These are phyloP conservation scores for Aphidius ervi DNA, from an alignment of 1,140 invertebrate species.

Conservation along the genomic window DNA sequence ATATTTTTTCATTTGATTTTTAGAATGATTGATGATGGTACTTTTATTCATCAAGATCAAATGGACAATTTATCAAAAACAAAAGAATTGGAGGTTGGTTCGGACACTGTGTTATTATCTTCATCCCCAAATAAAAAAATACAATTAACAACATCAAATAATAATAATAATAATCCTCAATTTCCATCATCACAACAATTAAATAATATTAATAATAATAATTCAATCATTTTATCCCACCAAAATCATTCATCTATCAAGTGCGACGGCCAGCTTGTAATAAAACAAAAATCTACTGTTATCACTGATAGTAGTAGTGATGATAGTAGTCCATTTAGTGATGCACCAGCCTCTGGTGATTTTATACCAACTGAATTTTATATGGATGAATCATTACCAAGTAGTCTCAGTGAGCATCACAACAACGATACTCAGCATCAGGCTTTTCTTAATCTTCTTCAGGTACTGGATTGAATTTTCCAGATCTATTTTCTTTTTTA, in stretches of 20 bases:
- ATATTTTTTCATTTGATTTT: too few species aligned
- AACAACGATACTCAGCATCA: conserved; percentile 62
- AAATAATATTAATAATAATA: too few species aligned
- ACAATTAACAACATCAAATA: too few species aligned
- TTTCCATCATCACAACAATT: conserved; percentile 13
- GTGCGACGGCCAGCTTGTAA: conserved; percentile 45
- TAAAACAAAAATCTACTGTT: neutral
- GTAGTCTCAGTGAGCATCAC: conserved; percentile 59
- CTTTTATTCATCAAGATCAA: too few species aligned
- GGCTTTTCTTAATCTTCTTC: conserved; percentile 62
- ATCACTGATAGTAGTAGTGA: conserved; percentile 33
- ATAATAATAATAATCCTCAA: too few species aligned
- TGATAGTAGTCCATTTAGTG: conserved; percentile 41
- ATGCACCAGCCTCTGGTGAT: conserved; percentile 50
- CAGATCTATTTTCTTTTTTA: conserved; percentile 19
- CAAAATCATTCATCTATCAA: conserved; percentile 26
- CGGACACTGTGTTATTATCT: too few species aligned
- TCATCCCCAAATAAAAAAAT: too few species aligned
- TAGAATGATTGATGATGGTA: too few species aligned
- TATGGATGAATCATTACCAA: conserved; percentile 78
- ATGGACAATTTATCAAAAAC: too few species aligned
- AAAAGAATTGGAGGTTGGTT: too few species aligned
- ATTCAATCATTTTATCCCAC: conserved; percentile 14
- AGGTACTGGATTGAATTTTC: conserved; percentile 51
- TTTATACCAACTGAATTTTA: conserved; percentile 79